Evolutionary conservation across 2,888 invertebrate species (phyloP), one percentile per base, ranked within the genome.

Genomic region (Cantharis rufa): DNA sequence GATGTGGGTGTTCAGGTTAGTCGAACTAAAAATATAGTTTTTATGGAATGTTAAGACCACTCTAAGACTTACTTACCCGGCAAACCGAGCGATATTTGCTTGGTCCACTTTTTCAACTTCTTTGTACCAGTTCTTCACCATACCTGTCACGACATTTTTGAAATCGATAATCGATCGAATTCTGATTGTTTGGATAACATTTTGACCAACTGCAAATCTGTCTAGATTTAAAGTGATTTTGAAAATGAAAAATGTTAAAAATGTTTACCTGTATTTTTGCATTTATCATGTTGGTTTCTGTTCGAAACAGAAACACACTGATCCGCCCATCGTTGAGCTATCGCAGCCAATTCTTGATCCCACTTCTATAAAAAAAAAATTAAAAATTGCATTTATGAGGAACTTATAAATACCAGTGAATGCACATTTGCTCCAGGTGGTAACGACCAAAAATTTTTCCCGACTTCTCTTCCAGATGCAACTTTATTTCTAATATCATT

Each of bases 241-340:
- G n/a, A 21, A 21, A 63, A 15, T 2, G 18, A 21, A 21, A n/a
- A 63, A 5, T 2, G 7, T 27, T 13, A 18, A 21, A 66, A 16
- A 15, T 70, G 13, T 18, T n/a, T 10, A 74, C n/a, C 15, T 75
- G 71, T 72, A 0, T 0, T 15, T 71, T 69, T 71, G 32, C 75
- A 75, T 11, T 32, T 18, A 62, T 75, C 71, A 21, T 71, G 75
- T 48, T 71, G 68, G 28, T 71, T 69, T 32, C 0, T 11, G 28
- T 75, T 63, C 4, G 2, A n/a, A 27, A 15, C 7, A 0, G 68
- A 27, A 15, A 63, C 69, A 63, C 75, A 75, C n/a, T 75, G 71
- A 71, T 75, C 32, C 3, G 71, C 75, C 75, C 75, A 75, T 28
- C 75, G 48, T 72, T 71, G 75, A 27, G 75, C 71, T 28, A 71